phyloP scores from a whole-genome alignment of 2,888 invertebrate genomes.

The Proisotoma minuta region DNA sequence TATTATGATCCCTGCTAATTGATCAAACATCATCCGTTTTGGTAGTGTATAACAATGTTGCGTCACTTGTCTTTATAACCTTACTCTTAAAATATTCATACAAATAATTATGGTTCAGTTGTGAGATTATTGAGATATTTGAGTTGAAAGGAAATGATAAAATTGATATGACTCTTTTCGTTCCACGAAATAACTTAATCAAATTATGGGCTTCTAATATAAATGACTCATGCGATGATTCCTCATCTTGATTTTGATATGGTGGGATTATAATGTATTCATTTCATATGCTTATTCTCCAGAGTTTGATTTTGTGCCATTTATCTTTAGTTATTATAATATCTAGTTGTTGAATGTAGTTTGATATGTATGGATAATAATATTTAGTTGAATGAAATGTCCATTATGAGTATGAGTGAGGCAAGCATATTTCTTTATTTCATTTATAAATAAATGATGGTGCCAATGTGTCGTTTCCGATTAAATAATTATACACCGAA shows the following conservation, averaged over 20 bases:
- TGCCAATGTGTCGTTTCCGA: conserved; percentile 3
- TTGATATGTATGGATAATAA: too few relatives aligned
- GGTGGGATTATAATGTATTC: too few relatives aligned
- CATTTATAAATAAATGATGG: too few relatives aligned
- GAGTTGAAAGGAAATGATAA: conserved; percentile 1
- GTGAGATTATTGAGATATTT: too few relatives aligned
- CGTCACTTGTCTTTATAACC: neutral
- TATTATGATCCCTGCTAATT: conserved; percentile 12
- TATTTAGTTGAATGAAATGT: too few relatives aligned
- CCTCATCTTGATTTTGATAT: too few relatives aligned
- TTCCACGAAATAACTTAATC: conserved; percentile 11
- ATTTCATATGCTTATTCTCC: too few relatives aligned
- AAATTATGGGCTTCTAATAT: conserved; percentile 18
- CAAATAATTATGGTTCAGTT: neutral
- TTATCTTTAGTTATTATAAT: too few relatives aligned
- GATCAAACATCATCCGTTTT: conserved; percentile 11
- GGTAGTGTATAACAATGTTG: neutral
- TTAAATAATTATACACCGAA: neutral
- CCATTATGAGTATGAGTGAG: too few relatives aligned
- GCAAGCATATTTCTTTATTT: too few relatives aligned
- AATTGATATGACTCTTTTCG: conserved; percentile 10
- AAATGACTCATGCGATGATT: too few relatives aligned
- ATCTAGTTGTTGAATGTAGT: neutral
- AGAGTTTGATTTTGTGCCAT: too few relatives aligned
- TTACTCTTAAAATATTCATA: neutral